Conservation (phyloP, 2,888 invertebrate species). For the Steinernema carpocapsae region DNA sequence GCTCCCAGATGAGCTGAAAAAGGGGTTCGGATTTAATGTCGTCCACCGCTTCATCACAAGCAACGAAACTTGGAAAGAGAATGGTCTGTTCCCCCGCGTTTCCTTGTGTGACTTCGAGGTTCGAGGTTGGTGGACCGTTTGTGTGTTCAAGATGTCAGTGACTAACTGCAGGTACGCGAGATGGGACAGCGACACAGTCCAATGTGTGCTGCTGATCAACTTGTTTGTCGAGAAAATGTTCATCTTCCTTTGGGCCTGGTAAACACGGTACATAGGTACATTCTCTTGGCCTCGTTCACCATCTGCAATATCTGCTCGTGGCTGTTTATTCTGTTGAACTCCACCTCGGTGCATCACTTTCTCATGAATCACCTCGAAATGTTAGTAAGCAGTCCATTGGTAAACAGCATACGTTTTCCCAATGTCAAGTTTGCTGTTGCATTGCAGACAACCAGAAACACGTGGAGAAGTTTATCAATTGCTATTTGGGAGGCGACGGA, state of each 20-base stretch:
- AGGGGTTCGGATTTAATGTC: conserved; percentile 58
- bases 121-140: too few relatives aligned
- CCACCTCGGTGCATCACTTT: conserved; percentile 62
- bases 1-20: conserved; percentile 34
- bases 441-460: conserved; percentile 53
- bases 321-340: conserved; percentile 58
- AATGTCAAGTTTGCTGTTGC: too few relatives aligned
- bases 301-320: conserved; percentile 47
- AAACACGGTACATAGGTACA: conserved; percentile 57
- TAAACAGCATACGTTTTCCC: too few relatives aligned
- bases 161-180: conserved; percentile 64
- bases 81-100: conserved; percentile 66
- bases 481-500: conserved; percentile 65
- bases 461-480: conserved; percentile 56
- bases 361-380: conserved; percentile 66
- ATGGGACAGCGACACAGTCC: conserved; percentile 68
- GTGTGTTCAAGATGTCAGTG: background rate
- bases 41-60: conserved; percentile 57
- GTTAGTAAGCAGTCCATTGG: too few relatives aligned
- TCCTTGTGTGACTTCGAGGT: conserved; percentile 68
- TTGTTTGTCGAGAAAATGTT: conserved; percentile 65
- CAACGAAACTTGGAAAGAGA: conserved; percentile 64
- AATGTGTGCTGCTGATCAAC: conserved; percentile 66
- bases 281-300: conserved; percentile 61
- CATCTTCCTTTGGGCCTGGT: conserved; percentile 62